Conservation (phyloP, 2,888 invertebrate genomes). For the Eupithecia subfuscata region DNA sequence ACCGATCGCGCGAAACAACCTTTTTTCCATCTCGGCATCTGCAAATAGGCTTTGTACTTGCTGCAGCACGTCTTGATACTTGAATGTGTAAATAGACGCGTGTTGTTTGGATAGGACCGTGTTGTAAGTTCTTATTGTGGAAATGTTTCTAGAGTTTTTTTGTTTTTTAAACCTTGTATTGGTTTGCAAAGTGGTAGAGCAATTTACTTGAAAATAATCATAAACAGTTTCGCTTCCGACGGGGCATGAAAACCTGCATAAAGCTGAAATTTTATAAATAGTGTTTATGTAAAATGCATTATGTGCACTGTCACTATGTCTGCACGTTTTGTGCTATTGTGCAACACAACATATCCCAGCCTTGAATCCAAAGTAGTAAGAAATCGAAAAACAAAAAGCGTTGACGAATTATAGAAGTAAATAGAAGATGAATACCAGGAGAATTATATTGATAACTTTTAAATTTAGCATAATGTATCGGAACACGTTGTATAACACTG, state of each 20-base stretch:
- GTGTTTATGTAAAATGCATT: background rate
- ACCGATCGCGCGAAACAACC: constrained; percentile 81
- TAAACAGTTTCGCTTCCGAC: background rate
- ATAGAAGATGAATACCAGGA: too few relatives aligned
- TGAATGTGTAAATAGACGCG: constrained; percentile 25
- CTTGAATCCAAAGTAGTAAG: background rate
- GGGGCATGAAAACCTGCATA: background rate
- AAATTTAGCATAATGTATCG: too few relatives aligned
- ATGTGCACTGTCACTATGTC: too few relatives aligned
- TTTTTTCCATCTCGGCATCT: constrained; percentile 80
- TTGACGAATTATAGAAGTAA: too few relatives aligned
- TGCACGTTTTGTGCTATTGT: background rate
- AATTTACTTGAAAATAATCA: background rate
- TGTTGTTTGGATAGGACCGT: background rate
- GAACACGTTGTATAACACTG: too few relatives aligned
- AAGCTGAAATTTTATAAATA: background rate
- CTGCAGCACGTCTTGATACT: constrained; percentile 61
- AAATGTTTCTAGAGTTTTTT: background rate
- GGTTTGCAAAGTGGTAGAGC: background rate
- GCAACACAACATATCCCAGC: background rate
- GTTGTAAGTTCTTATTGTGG: background rate
- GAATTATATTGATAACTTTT: too few relatives aligned
- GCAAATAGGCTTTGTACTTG: constrained; percentile 70
- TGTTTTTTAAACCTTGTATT: background rate
- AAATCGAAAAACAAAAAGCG: too few relatives aligned